Conservation (phyloP, 2,113 vertebrate genomes). For the Polyodon spathula region DNA sequence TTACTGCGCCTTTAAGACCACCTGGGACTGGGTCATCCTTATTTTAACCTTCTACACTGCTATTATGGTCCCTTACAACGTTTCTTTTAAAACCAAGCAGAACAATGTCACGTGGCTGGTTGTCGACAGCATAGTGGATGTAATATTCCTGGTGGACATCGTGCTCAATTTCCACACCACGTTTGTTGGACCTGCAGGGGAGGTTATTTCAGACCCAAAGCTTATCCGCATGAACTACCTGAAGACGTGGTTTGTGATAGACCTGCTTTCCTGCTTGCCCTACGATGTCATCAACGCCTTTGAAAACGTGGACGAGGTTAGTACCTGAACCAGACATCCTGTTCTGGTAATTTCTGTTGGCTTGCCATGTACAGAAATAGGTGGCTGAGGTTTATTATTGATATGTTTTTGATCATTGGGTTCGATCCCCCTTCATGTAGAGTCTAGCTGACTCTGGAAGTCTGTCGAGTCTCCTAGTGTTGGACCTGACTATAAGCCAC, state of each 20-base stretch:
- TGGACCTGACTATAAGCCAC: too few species aligned
- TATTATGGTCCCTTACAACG: constrained; percentile 95
- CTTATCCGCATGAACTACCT: constrained; percentile 96
- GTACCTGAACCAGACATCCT: constrained; percentile 30
- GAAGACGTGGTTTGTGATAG: constrained; percentile 97
- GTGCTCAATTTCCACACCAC: constrained; percentile 96
- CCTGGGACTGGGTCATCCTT: constrained; percentile 97
- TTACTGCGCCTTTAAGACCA: constrained; percentile 95
- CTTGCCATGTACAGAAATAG: too few species aligned
- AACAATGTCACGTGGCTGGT: constrained; percentile 96
- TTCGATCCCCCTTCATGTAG: too few species aligned
- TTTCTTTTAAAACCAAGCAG: constrained; percentile 96
- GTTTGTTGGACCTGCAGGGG: constrained; percentile 88
- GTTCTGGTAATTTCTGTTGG: too few species aligned
- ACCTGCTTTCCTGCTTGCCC: constrained; percentile 88
- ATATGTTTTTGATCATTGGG: too few species aligned
- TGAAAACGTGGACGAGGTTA: constrained; percentile 96
- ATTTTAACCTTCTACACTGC: constrained; percentile 97
- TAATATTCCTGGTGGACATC: constrained; percentile 94
- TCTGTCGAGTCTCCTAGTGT: too few species aligned
- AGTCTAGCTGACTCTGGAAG: too few species aligned
- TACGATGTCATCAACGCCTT: constrained; percentile 98
- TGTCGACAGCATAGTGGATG: constrained; percentile 93
- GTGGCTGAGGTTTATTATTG: too few species aligned
- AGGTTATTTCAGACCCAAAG: constrained; percentile 93